A percentile compares a stretch with the other conserved stretches of the same genome.
Evolutionary conservation across 2,888 invertebrate genomes (phyloP).

Genomic region (Chaetogeoica ovagalla): DNA sequence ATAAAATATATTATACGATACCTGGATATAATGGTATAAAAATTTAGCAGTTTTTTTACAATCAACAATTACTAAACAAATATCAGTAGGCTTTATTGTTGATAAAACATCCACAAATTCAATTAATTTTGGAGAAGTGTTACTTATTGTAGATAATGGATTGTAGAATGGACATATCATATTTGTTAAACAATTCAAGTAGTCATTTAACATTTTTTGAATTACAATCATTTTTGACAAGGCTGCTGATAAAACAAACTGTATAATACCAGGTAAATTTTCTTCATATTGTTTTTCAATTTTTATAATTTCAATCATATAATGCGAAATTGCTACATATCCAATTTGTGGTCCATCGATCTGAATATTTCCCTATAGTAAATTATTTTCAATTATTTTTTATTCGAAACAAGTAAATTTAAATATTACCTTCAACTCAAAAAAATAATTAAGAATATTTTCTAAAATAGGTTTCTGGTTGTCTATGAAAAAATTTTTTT

Average conservation of each 20-base stretch:
- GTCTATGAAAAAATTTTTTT: background rate
- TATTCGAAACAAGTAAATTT: background rate
- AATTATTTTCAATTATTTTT: background rate
- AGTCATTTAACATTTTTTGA: conserved; percentile 39
- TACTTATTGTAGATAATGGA: conserved; percentile 55
- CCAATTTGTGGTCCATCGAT: conserved; percentile 12
- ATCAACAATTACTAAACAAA: conserved; percentile 70
- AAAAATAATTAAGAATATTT: background rate
- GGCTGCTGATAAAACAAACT: background rate
- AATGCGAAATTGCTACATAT: conserved; percentile 10
- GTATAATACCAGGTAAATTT: too few species aligned
- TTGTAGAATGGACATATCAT: background rate
- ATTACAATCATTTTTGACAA: conserved; percentile 23
- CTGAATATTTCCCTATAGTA: background rate
- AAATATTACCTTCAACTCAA: background rate
- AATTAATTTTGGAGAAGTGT: conserved; percentile 69
- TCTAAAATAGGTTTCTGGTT: background rate
- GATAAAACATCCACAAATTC: conserved; percentile 68
- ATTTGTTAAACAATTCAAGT: conserved; percentile 1
- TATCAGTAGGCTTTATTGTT: conserved; percentile 59
- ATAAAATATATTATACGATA: conserved; percentile 54
- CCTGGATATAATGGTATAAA: conserved; percentile 70
- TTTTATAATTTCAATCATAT: conserved; percentile 3
- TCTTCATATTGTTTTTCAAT: background rate
- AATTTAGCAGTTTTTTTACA: conserved; percentile 76